These are phyloP conservation scores for Subanguina moxae DNA, from an alignment of 1,140 invertebrate genomes.

Conservation along the genomic window DNA sequence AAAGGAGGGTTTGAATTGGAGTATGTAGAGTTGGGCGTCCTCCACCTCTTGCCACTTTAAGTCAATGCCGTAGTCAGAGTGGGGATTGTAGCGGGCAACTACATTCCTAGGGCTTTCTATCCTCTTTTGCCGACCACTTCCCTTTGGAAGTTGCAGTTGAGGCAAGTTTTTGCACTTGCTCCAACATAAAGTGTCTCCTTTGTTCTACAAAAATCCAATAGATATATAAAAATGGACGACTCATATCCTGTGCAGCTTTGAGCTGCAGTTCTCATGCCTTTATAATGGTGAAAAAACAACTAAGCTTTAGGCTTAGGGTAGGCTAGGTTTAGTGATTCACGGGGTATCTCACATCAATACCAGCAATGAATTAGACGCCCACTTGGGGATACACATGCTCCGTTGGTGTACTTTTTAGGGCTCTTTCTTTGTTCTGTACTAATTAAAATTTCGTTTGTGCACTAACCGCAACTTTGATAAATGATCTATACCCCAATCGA, in stretches of 20 bases:
- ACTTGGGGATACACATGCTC: no score
- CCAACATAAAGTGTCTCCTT: constrained; percentile 31
- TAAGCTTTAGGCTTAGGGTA: no score
- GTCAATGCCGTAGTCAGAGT: constrained; percentile 5
- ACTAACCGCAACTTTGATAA: no score
- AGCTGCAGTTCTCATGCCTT: no score
- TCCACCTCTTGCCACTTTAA: constrained; percentile 17
- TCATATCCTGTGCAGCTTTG: not conserved
- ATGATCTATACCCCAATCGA: no score
- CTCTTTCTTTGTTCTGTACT: no score
- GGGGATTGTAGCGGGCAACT: not conserved
- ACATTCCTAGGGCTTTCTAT: not conserved
- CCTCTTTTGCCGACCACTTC: not conserved
- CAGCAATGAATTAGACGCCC: no score
- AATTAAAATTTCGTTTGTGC: no score
- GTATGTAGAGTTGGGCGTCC: not conserved
- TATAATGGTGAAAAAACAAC: no score
- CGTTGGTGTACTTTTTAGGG: no score
- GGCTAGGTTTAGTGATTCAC: no score
- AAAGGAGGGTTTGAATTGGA: constrained; percentile 4
- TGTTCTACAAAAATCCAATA: constrained; percentile 18
- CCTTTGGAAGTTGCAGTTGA: not conserved
- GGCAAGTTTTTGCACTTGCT: constrained; percentile 35
- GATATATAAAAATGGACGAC: constrained; percentile 6
- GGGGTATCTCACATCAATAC: no score